phyloP scores from a whole-genome alignment of 2,113 vertebrate species.

The Pipa parva region DNA sequence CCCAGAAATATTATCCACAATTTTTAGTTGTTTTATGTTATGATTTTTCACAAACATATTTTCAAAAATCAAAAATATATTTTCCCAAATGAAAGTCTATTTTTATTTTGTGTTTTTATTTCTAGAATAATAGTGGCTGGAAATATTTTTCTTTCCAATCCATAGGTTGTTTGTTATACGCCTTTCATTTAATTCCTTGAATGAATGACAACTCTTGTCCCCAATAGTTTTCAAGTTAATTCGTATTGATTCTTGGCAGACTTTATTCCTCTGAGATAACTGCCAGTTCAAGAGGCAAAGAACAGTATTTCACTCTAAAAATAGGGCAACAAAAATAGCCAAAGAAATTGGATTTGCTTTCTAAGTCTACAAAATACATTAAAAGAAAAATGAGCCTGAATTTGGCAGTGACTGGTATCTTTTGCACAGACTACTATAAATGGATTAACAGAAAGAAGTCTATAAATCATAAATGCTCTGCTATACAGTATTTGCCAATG shows the following conservation, averaged over 20 bases:
- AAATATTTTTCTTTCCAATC: no score
- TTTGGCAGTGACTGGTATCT: constrained; percentile 45
- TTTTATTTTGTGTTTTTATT: no score
- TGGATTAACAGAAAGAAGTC: constrained; percentile 30
- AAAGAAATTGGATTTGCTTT: constrained; percentile 52
- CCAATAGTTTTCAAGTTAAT: constrained; percentile 48
- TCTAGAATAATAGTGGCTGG: no score
- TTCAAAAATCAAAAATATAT: no score
- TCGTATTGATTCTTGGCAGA: constrained; percentile 47
- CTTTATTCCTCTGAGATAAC: constrained; percentile 49
- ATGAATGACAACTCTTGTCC: constrained; percentile 46
- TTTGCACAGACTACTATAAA: constrained; percentile 41
- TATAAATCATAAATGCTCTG: not conserved
- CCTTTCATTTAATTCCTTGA: no score
- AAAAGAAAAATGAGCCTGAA: constrained; percentile 48
- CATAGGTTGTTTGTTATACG: no score
- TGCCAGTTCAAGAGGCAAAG: constrained; percentile 47
- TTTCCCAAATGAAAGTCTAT: no score
- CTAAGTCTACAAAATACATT: constrained; percentile 41
- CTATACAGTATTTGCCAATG: not conserved
- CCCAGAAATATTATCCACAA: no score
- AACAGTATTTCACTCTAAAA: constrained; percentile 52
- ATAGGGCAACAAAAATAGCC: constrained; percentile 47
- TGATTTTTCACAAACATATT: no score
- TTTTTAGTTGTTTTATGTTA: no score